A percentile compares a stretch with the other conserved stretches of the same genome.
phyloP scores from a whole-genome alignment of 35 echinoderm and acorn worm genomes.

The Lytechinus pictus region DNA sequence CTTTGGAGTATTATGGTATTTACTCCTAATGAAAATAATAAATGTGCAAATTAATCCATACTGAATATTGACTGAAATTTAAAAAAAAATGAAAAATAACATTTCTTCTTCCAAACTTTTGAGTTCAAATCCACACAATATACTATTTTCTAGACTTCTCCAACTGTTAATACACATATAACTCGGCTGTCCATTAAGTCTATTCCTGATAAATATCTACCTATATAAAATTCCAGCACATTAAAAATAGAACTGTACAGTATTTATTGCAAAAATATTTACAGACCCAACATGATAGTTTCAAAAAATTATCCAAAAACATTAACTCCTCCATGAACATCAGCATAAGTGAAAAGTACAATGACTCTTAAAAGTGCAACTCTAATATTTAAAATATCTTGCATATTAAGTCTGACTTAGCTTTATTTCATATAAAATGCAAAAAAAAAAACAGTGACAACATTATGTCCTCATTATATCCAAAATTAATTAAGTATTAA shows the following conservation, averaged over 20 bases:
- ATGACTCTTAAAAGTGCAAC: background rate
- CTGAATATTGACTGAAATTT: background rate
- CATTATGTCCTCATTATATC: background rate
- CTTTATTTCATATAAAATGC: too few species aligned
- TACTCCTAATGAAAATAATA: background rate
- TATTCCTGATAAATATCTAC: background rate
- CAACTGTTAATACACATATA: background rate
- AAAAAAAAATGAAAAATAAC: background rate
- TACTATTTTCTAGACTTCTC: background rate
- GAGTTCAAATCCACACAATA: background rate
- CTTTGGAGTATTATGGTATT: background rate
- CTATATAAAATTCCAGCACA: background rate
- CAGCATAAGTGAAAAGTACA: background rate
- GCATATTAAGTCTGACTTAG: background rate
- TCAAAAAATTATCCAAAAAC: background rate
- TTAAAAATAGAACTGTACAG: constrained; percentile 35
- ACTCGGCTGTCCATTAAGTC: background rate
- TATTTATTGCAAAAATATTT: constrained; percentile 39
- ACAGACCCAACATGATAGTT: background rate
- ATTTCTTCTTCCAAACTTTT: background rate
- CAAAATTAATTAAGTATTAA: background rate
- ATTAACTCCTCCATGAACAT: background rate
- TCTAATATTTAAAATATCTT: background rate
- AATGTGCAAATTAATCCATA: background rate
- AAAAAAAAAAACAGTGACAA: background rate